Evolutionary conservation across 2,888 invertebrate genomes (phyloP).

Genomic region (Bedellia somnulentella): DNA sequence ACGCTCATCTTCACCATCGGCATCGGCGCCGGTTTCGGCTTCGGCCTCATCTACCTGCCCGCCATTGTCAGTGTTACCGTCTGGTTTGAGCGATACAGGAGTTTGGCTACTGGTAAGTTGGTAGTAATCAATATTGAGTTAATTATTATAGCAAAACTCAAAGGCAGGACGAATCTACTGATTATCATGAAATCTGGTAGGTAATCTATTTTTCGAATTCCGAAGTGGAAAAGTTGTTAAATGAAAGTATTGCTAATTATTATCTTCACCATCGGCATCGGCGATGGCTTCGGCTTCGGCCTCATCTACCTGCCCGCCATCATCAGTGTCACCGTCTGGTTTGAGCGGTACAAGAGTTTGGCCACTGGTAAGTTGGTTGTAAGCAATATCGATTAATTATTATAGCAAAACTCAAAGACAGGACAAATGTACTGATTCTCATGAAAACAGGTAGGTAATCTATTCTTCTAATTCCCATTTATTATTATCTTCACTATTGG

Average conservation of each 20-base stretch:
- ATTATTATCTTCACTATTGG: constrained; percentile 94
- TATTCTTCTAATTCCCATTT: no score
- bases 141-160: no score
- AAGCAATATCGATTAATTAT: no score
- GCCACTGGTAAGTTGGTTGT: constrained; percentile 70
- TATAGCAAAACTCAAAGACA: no score
- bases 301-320: constrained; percentile 97
- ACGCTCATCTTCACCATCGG: constrained; percentile 93
- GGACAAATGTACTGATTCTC: no score
- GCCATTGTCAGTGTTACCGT: constrained; percentile 97
- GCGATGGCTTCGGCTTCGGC: constrained; percentile 93
- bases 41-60: constrained; percentile 96
- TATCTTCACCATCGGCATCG: constrained; percentile 92
- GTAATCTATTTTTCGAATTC: no score
- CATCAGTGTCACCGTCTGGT: constrained; percentile 96
- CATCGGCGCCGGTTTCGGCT: constrained; percentile 90
- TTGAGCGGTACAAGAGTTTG: constrained; percentile 89
- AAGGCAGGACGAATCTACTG: no score
- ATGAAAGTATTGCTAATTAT: constrained; percentile 81
- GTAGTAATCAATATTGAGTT: not conserved
- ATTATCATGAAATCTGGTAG: no score
- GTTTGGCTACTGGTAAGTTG: constrained; percentile 82
- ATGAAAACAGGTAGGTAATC: no score
- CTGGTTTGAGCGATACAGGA: constrained; percentile 93
- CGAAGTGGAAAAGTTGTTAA: no score